Base-by-base conservation (phyloP, 2,888 invertebrate species). In the Orchestes rusci region DNA sequence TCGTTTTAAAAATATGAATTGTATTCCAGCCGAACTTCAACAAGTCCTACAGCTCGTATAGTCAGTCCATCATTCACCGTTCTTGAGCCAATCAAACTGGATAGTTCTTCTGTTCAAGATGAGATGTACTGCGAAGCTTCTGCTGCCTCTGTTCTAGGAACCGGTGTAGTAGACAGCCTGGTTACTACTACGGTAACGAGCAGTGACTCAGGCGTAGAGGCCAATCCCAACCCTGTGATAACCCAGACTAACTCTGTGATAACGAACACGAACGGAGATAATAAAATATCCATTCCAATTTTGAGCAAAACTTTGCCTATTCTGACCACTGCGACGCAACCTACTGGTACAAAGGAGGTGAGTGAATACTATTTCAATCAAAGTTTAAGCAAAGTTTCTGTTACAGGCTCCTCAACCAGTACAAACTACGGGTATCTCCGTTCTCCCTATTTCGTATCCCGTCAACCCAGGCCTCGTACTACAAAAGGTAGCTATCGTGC, bases 391-490 rank as follows among this genome's bases (percentile, higher is more conserved):
- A 23, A 23, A 23, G 10, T 10, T 36, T n/a, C 2, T 41, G 3
- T 54, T 56, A 4, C 51, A 64, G 60, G 54, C 60, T 7, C 33
- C 57, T 8, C 60, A 62, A 44, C 59, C 63, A 13, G 61, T 68
- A 16, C 67, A 65, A 53, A 62, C 67, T 7, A 56, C 65, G 7
- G 62, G 66, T n/a, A 53, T 68, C 18, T 67, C 66, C 4, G 63
- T 67, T 10, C 51, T 68, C 16, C 68, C 67, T 4, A 59, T 68
- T 51, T 15, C 55, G 12, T 67, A 67, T 45, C 66, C 64, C 4
- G 63, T 68, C 33, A 63, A 63, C 46, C 67, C 63, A 56, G 72
- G 74, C 43, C 66, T 73, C 41, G 70, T 74, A 18, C 63, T 75
- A 43, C 73, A 73, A 39, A 68, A 68, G 52, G 60, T 68, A 28